Evolutionary conservation across 1,140 invertebrate genomes (phyloP).

Genomic region (Drosophila repleta): DNA sequence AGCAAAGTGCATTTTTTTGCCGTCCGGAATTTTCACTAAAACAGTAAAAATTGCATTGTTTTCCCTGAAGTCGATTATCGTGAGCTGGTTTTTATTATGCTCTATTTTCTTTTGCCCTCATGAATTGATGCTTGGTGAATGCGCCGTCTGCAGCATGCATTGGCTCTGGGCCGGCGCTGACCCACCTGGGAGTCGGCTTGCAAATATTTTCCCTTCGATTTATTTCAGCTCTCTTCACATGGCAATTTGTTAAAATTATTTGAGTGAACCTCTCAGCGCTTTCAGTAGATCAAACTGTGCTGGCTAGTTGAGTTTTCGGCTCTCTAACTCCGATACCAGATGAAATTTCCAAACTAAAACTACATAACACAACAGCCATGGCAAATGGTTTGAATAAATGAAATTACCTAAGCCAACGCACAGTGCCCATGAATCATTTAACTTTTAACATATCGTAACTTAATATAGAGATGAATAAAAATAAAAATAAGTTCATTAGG

Average conservation of each 20-base stretch:
- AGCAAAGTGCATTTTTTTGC: constrained; percentile 30
- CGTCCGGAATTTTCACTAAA: constrained; percentile 60
- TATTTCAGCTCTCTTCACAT: constrained; percentile 56
- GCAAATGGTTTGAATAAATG: background rate
- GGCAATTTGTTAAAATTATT: constrained; percentile 61
- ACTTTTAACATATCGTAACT: too few species aligned
- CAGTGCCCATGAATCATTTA: too few species aligned
- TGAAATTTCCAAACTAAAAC: constrained; percentile 5
- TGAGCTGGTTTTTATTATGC: background rate
- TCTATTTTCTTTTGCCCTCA: constrained; percentile 14
- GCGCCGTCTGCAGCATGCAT: constrained; percentile 1
- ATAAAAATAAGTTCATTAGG: too few species aligned
- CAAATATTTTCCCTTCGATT: constrained; percentile 63
- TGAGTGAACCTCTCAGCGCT: constrained; percentile 44
- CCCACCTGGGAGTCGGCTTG: constrained; percentile 15
- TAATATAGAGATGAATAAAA: too few species aligned
- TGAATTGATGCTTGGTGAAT: constrained; percentile 6
- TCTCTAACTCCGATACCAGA: constrained; percentile 3
- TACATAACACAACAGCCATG: constrained; percentile 4
- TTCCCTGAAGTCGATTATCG: constrained; percentile 8
- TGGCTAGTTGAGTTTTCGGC: constrained; percentile 29
- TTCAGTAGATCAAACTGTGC: constrained; percentile 36
- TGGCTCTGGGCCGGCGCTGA: constrained; percentile 9
- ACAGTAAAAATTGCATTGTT: constrained; percentile 70
- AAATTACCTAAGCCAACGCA: background rate